Base-by-base conservation (phyloP, 2,797 vertebrate species). In the Harpagifer antarcticus region DNA sequence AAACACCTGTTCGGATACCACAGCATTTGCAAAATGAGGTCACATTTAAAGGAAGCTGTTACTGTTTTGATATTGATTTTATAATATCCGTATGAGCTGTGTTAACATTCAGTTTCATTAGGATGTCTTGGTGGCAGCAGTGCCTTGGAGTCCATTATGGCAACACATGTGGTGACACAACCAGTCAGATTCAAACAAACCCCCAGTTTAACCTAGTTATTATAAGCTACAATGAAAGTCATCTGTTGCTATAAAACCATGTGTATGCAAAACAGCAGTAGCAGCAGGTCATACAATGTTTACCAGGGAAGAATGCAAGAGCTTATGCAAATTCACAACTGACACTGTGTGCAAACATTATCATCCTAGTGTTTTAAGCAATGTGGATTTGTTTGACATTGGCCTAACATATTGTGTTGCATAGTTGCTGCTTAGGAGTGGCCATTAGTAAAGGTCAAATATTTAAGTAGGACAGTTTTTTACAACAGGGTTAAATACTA, bases 151-250 rank as follows among this genome's bases (percentile, higher is more conserved):
- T 15, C 13, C n/a, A 63, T 12, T 7, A 64, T 43, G 1, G 17
- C 16, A 59, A 40, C n/a, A 33, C 7, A n/a, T 50, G 58, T 52
- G 9, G 20, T 52, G 13, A 45, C 13, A 50, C 47, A 50, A 19
- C 11, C 4, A 0, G n/a, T 47, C 8, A 12, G 10, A 2, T 19
- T 7, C 40, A 14, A 37, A 52, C 7, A 56, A 57, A 45, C 45
- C 14, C 10, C 11, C 11, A 20, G 49, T 62, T 47, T 15, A 27
- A 27, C 7, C 2, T 1, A 14, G 17, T 40, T 33, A 20, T 5
- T 13, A 6, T 49, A 55, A 75, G 37, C 20, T 1, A 45, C 50
- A 23, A 63, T 57, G n/a, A 52, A 58, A 73, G 8, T 53, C 16
- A 13, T 27, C 14, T 0, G 0, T 37, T 20, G n/a, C 9, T 7